Evolutionary conservation across 1,140 invertebrate genomes (phyloP), one percentile per base, ranked within the genome.

Genomic region (Bicyclus anynana): DNA sequence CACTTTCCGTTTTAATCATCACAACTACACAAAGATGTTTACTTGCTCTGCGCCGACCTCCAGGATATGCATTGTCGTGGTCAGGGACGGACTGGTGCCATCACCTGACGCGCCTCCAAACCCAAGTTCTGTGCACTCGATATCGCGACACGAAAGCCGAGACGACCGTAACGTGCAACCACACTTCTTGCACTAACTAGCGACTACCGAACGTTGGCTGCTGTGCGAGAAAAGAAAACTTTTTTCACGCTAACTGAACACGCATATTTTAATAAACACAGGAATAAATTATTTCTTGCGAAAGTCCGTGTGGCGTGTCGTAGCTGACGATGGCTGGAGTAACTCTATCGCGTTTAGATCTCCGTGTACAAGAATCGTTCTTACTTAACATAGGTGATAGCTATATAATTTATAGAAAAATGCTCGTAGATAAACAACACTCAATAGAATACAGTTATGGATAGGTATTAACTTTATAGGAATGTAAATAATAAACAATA

Each of bases 321-420:
- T 47, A 57, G 62, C 58, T 67, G 75, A 75, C 77, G 80, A 78
- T 79, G 57, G 67, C 48, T 44, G 62, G 69, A 65, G 65, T n/a
- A n/a, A n/a, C n/a, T n/a, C n/a, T 78, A 83, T 84, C 76, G 59
- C 67, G 63, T 78, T 85, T 84, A 84, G 82, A 87, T 87, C 84
- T 33, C 29, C 9, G 27, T 29, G 5, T 7, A 10, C 27, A n/a
- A n/a, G n/a, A n/a, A n/a, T n/a, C n/a, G n/a, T n/a, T n/a, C n/a
- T n/a, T n/a, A n/a, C n/a, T n/a, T n/a, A n/a, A n/a, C n/a, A n/a
- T n/a, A n/a, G n/a, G n/a, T n/a, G n/a, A n/a, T n/a, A n/a, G n/a
- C n/a, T n/a, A n/a, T n/a, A n/a, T n/a, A n/a, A n/a, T n/a, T n/a
- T n/a, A n/a, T n/a, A n/a, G n/a, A n/a, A n/a, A n/a, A n/a, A n/a